Evolutionary conservation across 2,888 invertebrate genomes (phyloP).

Genomic region (Artemia sinica): DNA sequence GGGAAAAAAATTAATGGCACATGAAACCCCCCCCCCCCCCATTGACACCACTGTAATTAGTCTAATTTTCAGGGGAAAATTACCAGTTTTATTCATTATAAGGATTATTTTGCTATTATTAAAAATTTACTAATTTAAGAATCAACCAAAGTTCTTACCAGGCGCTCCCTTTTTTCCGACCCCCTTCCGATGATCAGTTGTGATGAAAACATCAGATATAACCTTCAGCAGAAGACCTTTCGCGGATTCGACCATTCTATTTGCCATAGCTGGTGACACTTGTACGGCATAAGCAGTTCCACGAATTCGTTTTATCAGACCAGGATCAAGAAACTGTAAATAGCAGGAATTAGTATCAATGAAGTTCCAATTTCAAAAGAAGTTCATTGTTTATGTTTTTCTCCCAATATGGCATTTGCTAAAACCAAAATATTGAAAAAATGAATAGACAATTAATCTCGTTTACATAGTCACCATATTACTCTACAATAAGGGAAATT

Average conservation of each 20-base stretch:
- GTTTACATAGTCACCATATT: too few species aligned
- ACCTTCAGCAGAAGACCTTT: conserved; percentile 78
- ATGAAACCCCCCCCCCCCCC: too few species aligned
- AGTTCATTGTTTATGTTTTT: too few species aligned
- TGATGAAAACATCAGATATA: conserved; percentile 84
- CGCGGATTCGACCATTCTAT: conserved; percentile 77
- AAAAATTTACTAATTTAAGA: conserved; percentile 23
- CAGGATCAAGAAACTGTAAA: conserved; percentile 43
- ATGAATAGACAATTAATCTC: too few species aligned
- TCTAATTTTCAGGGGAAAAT: too few species aligned
- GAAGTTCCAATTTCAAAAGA: too few species aligned
- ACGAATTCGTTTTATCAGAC: conserved; percentile 81
- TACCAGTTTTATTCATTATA: neutral
- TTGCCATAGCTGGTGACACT: conserved; percentile 82
- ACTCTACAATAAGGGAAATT: too few species aligned
- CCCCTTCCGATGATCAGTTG: conserved; percentile 78
- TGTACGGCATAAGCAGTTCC: conserved; percentile 75
- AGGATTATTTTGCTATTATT: conserved; percentile 31
- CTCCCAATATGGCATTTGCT: too few species aligned
- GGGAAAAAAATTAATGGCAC: too few species aligned
- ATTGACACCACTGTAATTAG: too few species aligned
- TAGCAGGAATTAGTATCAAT: neutral
- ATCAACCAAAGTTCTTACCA: conserved; percentile 29
- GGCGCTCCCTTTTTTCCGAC: conserved; percentile 76
- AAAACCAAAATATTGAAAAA: too few species aligned